A percentile compares a stretch with the other conserved stretches of the same genome.
These are phyloP conservation scores for Chrysolina haemoptera DNA, from an alignment of 2,888 invertebrate species.

Conservation along the genomic window DNA sequence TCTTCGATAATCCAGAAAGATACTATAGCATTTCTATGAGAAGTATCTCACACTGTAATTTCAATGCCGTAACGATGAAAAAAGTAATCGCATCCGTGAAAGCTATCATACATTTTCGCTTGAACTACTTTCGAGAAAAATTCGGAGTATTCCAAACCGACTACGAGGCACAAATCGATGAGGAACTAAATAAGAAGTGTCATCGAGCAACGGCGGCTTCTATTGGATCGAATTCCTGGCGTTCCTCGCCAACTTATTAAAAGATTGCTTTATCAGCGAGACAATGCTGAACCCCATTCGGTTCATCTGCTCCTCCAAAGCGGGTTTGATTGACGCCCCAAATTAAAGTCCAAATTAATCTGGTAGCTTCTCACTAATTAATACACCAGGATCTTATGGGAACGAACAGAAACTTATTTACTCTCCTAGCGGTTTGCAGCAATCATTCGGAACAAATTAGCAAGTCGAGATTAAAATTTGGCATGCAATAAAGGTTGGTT, in stretches of 20 bases:
- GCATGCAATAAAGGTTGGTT: constrained; percentile 34
- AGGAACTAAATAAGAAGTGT: constrained; percentile 10
- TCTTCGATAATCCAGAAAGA: too few relatives aligned
- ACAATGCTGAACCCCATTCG: constrained; percentile 63
- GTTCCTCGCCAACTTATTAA: constrained; percentile 64
- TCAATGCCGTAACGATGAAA: too few relatives aligned
- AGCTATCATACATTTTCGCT: background rate
- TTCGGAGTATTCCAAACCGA: background rate
- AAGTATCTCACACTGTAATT: too few relatives aligned
- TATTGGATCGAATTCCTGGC: constrained; percentile 42
- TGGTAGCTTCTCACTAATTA: constrained; percentile 64
- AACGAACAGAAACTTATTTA: constrained; percentile 41
- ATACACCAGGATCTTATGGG: constrained; percentile 64
- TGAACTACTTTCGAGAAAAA: background rate
- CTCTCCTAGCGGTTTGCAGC: constrained; percentile 31
- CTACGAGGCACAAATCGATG: background rate
- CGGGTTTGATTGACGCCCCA: constrained; percentile 61
- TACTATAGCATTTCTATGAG: too few relatives aligned
- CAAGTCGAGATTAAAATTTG: constrained; percentile 43
- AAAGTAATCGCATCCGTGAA: too few relatives aligned
- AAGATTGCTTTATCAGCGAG: constrained; percentile 67
- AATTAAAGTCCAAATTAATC: constrained; percentile 67
- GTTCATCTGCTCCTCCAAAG: constrained; percentile 54
- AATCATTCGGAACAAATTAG: constrained; percentile 51
- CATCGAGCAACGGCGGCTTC: background rate